Evolutionary conservation across 2,113 vertebrate genomes (phyloP).

Genomic region (Pholis gunnellus): DNA sequence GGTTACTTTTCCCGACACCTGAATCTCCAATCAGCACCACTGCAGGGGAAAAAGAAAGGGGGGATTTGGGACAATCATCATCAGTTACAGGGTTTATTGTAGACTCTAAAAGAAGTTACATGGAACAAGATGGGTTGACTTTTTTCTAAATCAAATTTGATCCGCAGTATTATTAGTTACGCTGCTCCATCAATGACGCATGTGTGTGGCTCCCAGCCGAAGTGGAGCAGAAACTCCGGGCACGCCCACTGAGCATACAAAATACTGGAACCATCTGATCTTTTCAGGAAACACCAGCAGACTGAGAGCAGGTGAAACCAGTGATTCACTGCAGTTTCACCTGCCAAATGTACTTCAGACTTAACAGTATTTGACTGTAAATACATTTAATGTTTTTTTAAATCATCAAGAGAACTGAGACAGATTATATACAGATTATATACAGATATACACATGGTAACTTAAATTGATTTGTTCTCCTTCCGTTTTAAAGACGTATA

Average conservation of each 20-base stretch:
- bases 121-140: background rate
- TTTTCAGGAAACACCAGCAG: slow-evolving; percentile 11
- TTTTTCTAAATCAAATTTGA: slow-evolving; percentile 12
- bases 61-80: background rate
- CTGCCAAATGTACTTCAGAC: background rate
- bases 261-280: slow-evolving; percentile 45
- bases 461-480: background rate
- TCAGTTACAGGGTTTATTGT: background rate
- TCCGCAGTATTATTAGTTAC: background rate
- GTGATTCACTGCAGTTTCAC: background rate
- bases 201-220: slow-evolving; percentile 8
- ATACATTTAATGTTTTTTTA: background rate
- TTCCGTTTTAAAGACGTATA: background rate
- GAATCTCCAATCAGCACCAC: slow-evolving; percentile 92
- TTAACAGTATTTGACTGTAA: background rate
- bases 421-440: too few species aligned
- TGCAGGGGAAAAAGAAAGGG: slow-evolving; percentile 32
- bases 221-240: slow-evolving; percentile 47
- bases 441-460: too few species aligned
- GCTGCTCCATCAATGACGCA: background rate
- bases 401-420: background rate
- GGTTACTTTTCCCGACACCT: slow-evolving; percentile 90
- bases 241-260: slow-evolving; percentile 33
- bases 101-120: background rate
- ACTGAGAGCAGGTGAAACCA: background rate